Evolutionary conservation across 2,113 vertebrate species (phyloP).

Genomic region (Lipophrys pholis): DNA sequence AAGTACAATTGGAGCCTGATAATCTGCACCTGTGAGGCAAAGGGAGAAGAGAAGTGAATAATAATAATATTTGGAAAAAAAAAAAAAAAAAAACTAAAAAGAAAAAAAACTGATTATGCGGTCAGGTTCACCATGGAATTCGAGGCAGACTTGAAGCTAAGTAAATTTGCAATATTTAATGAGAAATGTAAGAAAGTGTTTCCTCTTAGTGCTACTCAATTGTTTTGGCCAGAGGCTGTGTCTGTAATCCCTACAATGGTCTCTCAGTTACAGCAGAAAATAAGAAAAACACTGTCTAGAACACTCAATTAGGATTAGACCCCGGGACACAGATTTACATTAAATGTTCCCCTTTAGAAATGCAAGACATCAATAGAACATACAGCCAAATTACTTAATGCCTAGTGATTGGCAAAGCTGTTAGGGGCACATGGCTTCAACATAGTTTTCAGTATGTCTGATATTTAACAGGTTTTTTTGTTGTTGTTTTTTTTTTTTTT

Average conservation of each 20-base stretch:
- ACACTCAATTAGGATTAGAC: conserved; percentile 71
- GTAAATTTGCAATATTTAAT: conserved; percentile 61
- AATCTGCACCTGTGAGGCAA: conserved; percentile 38
- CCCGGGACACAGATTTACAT: conserved; percentile 63
- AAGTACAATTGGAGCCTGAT: conserved; percentile 1
- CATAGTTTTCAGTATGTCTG: conserved; percentile 13
- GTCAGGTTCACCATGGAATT: conserved; percentile 28
- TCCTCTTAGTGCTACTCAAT: conserved; percentile 59
- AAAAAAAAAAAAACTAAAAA: too few species aligned
- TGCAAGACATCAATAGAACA: conserved; percentile 38
- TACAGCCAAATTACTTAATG: conserved; percentile 49
- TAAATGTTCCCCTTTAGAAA: conserved; percentile 42
- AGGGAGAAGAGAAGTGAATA: not conserved
- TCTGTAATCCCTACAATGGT: conserved; percentile 70
- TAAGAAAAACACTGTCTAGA: conserved; percentile 55
- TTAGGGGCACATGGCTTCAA: conserved; percentile 15
- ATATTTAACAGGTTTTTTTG: not conserved
- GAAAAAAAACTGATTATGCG: not conserved
- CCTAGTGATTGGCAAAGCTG: conserved; percentile 50
- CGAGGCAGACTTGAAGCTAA: conserved; percentile 49
- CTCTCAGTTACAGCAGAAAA: conserved; percentile 57
- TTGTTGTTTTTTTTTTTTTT: too few species aligned
- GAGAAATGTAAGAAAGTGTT: conserved; percentile 58
- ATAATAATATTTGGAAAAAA: too few species aligned
- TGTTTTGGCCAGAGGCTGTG: conserved; percentile 71